Evolutionary conservation across 2,888 invertebrate species (phyloP), one percentile per base, ranked within the genome.

Genomic region (Andrena praecox): DNA sequence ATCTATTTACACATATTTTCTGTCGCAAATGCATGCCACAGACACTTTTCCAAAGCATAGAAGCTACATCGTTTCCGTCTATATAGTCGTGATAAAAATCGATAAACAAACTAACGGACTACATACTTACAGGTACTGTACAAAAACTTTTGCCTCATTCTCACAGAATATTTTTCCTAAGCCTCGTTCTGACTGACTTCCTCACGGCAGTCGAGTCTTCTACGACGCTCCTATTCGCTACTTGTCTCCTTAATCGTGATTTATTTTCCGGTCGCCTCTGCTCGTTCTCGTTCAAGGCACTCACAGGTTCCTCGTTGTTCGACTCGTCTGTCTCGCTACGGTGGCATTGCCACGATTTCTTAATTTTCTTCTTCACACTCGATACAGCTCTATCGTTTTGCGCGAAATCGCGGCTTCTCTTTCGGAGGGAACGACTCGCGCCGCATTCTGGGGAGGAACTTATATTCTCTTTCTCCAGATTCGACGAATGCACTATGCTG

Each of bases 401-500:
- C 33, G 54, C 20, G 3, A 54, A 29, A 63, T 87, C 85, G 0
- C 64, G 72, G n/a, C 42, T 72, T 42, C 85, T 82, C 27, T 88
- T 88, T 69, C 85, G 63, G 59, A 67, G 2, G 12, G 52, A 24
- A 35, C 74, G 64, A 62, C 27, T 68, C 12, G 24, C 50, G 8
- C 54, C 16, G 64, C 42, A 42, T 75, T 82, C 77, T 0, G 79
- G 33, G 8, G 74, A 48, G 0, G 63, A 60, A 24, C 54, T 63
- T 70, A 75, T 16, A 35, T 87, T 88, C 72, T 84, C 88, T 72
- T 86, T 88, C 12, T 88, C 86, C 7, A 63, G 29, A 52, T 66
- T 78, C 8, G 31, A 60, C 0, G 31, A n/a, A 16, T 71, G 63
- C 0, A 20, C 16, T 54, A 6, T 8, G 35, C 33, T 78, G 0